Evolutionary conservation across 2,797 vertebrate species (phyloP).

Genomic region (Sarcophilus harrisii): DNA sequence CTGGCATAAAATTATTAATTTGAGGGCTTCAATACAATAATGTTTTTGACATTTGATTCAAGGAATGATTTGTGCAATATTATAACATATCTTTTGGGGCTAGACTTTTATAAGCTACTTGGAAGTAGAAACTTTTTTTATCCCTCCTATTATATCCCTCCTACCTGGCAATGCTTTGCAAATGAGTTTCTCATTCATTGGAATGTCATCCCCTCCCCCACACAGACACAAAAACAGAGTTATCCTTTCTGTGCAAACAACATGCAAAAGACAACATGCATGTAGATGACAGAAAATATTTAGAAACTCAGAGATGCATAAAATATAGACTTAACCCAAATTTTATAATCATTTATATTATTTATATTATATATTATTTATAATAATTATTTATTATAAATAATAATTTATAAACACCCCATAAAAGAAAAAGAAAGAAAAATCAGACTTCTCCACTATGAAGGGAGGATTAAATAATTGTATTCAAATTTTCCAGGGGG

Average conservation of each 20-base stretch:
- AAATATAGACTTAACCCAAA: background rate
- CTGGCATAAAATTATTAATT: too few relatives aligned
- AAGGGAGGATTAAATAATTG: background rate
- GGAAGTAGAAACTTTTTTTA: background rate
- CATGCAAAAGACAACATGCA: too few relatives aligned
- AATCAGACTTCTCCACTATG: background rate
- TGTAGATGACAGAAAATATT: background rate
- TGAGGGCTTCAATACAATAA: too few relatives aligned
- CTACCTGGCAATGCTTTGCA: background rate
- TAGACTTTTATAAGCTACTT: background rate
- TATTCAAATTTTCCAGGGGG: too few relatives aligned
- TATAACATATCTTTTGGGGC: background rate
- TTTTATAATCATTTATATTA: too few relatives aligned
- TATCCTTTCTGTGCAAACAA: too few relatives aligned
- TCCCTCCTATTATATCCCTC: too few relatives aligned
- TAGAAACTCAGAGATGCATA: background rate
- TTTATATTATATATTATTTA: too few relatives aligned
- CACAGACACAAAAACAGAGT: too few relatives aligned
- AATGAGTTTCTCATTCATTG: background rate
- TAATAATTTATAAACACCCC: too few relatives aligned
- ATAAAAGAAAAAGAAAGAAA: background rate
- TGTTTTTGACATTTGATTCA: background rate
- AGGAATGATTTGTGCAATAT: background rate
- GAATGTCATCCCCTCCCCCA: background rate
- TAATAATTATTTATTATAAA: too few relatives aligned